Conservation (phyloP, 2,888 invertebrate species). For the Plebejus anna region DNA sequence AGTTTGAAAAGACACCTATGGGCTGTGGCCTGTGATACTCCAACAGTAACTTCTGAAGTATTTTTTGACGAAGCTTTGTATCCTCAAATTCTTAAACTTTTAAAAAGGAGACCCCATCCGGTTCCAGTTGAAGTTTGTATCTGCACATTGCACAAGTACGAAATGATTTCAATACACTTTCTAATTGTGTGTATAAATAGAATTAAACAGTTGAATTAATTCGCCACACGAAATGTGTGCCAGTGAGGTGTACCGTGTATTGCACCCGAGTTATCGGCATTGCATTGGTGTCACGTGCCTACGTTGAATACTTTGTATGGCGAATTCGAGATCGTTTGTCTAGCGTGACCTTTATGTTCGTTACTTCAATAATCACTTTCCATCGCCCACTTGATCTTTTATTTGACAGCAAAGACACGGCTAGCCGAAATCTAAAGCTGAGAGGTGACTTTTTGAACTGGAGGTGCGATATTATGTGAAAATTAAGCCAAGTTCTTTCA, state of each 20-base stretch:
- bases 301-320: slow-evolving; percentile 31
- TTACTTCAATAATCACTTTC: background rate
- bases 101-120: background rate
- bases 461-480: no score
- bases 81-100: no score
- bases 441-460: no score
- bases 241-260: slow-evolving; percentile 33
- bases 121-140: background rate
- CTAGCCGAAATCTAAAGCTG: no score
- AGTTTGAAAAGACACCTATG: no score
- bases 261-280: slow-evolving; percentile 36
- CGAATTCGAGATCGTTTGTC: slow-evolving; percentile 26
- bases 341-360: slow-evolving; percentile 30
- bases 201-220: slow-evolving; percentile 28
- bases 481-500: no score
- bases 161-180: slow-evolving; percentile 18
- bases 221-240: slow-evolving; percentile 34
- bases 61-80: no score
- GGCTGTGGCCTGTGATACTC: no score
- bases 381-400: slow-evolving; percentile 8
- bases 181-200: slow-evolving; percentile 23
- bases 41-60: no score
- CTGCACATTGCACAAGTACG: background rate
- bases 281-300: slow-evolving; percentile 40
- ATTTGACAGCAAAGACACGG: background rate